A percentile compares a stretch with the other conserved stretches of the same genome.
These are phyloP conservation scores for Catostomus latipinnis DNA, from an alignment of 2,797 vertebrate species.

Conservation along the genomic window DNA sequence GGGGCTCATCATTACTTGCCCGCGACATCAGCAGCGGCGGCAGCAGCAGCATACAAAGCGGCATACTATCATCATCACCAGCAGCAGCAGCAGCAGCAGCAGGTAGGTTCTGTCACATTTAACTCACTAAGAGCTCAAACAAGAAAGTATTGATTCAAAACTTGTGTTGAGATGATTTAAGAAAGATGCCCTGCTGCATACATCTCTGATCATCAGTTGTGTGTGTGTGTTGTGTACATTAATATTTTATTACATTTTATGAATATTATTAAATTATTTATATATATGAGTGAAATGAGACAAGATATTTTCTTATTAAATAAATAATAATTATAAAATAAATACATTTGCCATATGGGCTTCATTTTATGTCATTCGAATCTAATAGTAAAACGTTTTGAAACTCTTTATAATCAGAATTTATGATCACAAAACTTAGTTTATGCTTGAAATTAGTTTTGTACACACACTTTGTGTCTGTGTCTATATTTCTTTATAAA, in stretches of 20 bases:
- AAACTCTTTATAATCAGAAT: no score
- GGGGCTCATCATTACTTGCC: slow-evolving; percentile 85
- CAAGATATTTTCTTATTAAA: neutral
- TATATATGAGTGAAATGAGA: no score
- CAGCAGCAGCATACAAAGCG: slow-evolving; percentile 82
- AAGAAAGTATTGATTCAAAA: neutral
- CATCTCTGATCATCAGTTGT: neutral
- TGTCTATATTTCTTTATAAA: neutral
- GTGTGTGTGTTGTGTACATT: neutral
- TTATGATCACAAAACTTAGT: no score
- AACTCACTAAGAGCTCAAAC: neutral
- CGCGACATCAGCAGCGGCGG: slow-evolving; percentile 66
- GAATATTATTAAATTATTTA: no score
- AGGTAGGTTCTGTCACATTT: slow-evolving; percentile 78
- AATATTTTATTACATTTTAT: no score
- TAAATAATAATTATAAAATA: neutral
- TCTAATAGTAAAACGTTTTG: no score
- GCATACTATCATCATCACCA: slow-evolving; percentile 78
- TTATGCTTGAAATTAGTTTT: no score
- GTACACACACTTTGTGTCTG: no score
- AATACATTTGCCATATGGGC: neutral
- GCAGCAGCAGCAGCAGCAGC: slow-evolving; percentile 74
- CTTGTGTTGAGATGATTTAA: neutral
- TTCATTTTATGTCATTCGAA: no score
- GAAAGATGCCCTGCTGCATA: neutral